A percentile compares a stretch with the other conserved stretches of the same genome.
phyloP scores from a whole-genome alignment of 2,797 vertebrate genomes.

The Phalanger gymnotis region DNA sequence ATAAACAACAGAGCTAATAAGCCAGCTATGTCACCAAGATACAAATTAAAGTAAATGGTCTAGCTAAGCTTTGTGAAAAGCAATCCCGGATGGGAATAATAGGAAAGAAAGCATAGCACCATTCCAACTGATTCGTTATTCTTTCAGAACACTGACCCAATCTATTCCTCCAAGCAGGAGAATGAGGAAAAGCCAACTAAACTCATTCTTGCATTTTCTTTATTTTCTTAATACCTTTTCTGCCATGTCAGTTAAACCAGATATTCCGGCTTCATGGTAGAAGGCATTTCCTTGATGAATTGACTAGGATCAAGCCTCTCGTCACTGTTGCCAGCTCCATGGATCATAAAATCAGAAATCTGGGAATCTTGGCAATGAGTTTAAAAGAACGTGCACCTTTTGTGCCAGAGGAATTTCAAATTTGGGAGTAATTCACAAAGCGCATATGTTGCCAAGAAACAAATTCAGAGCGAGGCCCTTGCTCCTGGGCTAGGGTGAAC shows the following conservation, averaged over 20 bases:
- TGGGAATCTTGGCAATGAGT: slow-evolving; percentile 44
- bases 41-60: slow-evolving; percentile 76
- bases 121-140: slow-evolving; percentile 70
- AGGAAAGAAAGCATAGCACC: slow-evolving; percentile 61
- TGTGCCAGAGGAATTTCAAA: slow-evolving; percentile 66
- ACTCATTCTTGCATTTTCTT: slow-evolving; percentile 76
- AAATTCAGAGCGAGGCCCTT: slow-evolving; percentile 31
- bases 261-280: slow-evolving; percentile 66
- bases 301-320: slow-evolving; percentile 69
- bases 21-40: slow-evolving; percentile 76
- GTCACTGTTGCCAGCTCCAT: slow-evolving; percentile 39
- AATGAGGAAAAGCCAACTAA: slow-evolving; percentile 67
- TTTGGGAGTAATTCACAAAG: slow-evolving; percentile 52
- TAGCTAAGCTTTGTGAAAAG: slow-evolving; percentile 75
- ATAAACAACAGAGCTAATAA: slow-evolving; percentile 84
- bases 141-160: slow-evolving; percentile 63
- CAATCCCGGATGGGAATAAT: slow-evolving; percentile 81
- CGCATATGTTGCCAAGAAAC: slow-evolving; percentile 31
- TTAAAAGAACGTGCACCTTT: slow-evolving; percentile 58
- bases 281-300: slow-evolving; percentile 75
- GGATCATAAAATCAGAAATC: slow-evolving; percentile 19
- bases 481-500: slow-evolving; percentile 33
- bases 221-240: slow-evolving; percentile 72
- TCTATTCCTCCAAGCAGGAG: slow-evolving; percentile 70
- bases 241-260: slow-evolving; percentile 60